Evolutionary conservation across 2,888 invertebrate genomes (phyloP), one percentile per base, ranked within the genome.

Genomic region (Dascillus cervinus): DNA sequence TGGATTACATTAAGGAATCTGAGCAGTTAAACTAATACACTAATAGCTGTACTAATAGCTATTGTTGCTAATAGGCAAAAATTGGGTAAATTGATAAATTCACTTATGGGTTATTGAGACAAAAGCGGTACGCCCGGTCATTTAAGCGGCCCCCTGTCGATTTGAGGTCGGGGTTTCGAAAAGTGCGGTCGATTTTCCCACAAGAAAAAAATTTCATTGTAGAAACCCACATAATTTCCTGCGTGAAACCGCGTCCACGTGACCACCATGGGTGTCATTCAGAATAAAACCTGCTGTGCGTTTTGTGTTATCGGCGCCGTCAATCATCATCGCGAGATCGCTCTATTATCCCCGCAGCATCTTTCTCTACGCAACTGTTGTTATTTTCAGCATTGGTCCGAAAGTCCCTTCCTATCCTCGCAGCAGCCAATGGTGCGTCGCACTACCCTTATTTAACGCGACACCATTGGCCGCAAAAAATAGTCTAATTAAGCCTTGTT

Each of bases 71-170:
- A 66, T 65, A 61, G 65, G 64, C 64, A 64, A 66, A 65, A 65
- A 66, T 66, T 66, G 64, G 64, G 65, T 66, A 66, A 66, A 66
- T 66, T 66, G 65, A 65, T 65, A 65, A 64, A 65, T 65, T 64
- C 65, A 65, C 58, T 62, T 63, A 59, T 43, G 43, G 42, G 46
- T 39, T 44, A 44, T 46, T 46, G 46, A 44, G 34, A 37, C 44
- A 43, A 44, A 38, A 39, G 39, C 37, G 41, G n/a, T 32, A 29
- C 41, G 37, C 41, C 32, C 14, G 35, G n/a, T 38, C 37, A 27
- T 32, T 41, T 41, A 22, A 11, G 12, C 12, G 20, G 17, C 17
- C 17, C 17, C 4, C 5, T 17, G n/a, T n/a, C n/a, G n/a, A n/a
- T n/a, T n/a, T n/a, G n/a, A n/a, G n/a, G n/a, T n/a, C n/a, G n/a